phyloP scores from a whole-genome alignment of 2,113 vertebrate species.

The Eurystomus gularis region DNA sequence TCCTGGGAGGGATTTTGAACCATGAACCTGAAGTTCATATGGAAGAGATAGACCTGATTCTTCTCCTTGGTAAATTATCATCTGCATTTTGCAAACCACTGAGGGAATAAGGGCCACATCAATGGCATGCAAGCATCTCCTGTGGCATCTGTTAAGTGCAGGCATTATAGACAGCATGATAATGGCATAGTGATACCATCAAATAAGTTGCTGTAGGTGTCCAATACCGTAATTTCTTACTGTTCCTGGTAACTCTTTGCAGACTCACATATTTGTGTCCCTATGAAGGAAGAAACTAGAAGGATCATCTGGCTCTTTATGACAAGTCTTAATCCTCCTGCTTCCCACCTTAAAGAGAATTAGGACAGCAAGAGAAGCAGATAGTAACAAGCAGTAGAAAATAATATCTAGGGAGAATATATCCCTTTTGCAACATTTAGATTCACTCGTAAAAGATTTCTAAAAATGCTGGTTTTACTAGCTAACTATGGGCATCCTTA shows the following conservation, averaged over 20 bases:
- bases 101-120: too few relatives aligned
- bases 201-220: not conserved
- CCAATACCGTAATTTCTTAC: not conserved
- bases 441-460: not conserved
- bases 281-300: not conserved
- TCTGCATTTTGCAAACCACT: not conserved
- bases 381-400: not conserved
- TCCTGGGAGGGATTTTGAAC: not conserved
- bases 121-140: not conserved
- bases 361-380: not conserved
- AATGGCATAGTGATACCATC: not conserved
- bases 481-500: not conserved
- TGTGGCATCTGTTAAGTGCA: not conserved
- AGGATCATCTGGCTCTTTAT: not conserved
- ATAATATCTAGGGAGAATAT: not conserved
- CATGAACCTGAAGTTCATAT: not conserved
- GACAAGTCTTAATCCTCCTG: not conserved
- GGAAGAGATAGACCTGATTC: not conserved
- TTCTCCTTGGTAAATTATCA: not conserved
- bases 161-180: not conserved
- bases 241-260: not conserved
- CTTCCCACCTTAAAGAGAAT: not conserved
- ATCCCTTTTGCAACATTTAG: not conserved
- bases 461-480: not conserved
- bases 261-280: not conserved